Evolutionary conservation across 2,888 invertebrate species (phyloP).

Genomic region (Mythimna albipuncta): DNA sequence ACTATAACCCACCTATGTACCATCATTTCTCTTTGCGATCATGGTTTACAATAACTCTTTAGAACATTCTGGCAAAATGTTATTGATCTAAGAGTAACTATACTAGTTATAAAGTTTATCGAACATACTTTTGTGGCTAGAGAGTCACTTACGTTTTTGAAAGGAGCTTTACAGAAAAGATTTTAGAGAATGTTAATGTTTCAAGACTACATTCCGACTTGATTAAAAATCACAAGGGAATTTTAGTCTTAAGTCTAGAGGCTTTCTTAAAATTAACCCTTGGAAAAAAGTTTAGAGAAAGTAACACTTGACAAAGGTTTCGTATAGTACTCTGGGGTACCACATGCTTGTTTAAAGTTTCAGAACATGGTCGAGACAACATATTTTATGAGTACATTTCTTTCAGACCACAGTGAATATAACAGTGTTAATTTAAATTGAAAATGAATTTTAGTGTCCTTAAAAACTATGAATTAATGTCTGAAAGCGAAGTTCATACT

Average conservation of each 20-base stretch:
- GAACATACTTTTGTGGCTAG: neutral
- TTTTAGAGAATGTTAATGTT: conserved; percentile 6
- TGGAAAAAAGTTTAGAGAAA: conserved; percentile 9
- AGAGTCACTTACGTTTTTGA: conserved; percentile 23
- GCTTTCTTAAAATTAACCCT: neutral
- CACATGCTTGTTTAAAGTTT: conserved; percentile 21
- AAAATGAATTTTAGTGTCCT: too few species aligned
- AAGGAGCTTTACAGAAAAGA: conserved; percentile 41
- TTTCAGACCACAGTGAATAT: neutral
- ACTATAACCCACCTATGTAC: too few species aligned
- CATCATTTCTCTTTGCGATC: too few species aligned
- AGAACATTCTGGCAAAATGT: too few species aligned
- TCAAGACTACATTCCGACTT: neutral
- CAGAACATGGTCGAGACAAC: conserved; percentile 6
- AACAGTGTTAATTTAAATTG: too few species aligned
- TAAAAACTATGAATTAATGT: too few species aligned
- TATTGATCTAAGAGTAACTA: too few species aligned
- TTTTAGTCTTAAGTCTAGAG: neutral
- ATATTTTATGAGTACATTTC: neutral
- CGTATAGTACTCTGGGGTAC: conserved; percentile 11
- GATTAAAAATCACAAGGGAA: neutral
- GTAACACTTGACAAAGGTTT: conserved; percentile 10
- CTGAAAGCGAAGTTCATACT: too few species aligned
- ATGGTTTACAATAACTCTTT: too few species aligned
- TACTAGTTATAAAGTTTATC: neutral